A percentile compares a stretch with the other conserved stretches of the same genome.
Evolutionary conservation across 2,888 invertebrate genomes (phyloP).

Genomic region (Neria commutata): DNA sequence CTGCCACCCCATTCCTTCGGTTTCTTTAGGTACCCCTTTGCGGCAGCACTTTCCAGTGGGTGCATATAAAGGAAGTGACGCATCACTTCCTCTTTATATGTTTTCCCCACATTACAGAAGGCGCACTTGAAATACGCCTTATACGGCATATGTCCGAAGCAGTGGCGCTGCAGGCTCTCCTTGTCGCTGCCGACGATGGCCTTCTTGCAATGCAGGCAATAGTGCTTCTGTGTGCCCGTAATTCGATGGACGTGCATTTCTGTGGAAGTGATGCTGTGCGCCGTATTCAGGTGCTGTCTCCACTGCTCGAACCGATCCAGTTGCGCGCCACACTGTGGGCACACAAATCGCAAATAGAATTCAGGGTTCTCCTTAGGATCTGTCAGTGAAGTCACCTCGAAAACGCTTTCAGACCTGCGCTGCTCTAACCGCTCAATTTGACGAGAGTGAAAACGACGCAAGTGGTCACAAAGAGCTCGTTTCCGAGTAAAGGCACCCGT

Average conservation of each 20-base stretch:
- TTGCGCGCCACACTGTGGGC: not conserved
- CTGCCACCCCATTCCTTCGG: constrained; percentile 32
- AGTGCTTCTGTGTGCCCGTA: not conserved
- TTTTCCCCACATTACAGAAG: constrained; percentile 24
- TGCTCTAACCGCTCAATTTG: constrained; percentile 33
- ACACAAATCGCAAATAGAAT: constrained; percentile 30
- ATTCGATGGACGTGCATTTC: not conserved
- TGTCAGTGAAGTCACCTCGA: constrained; percentile 22
- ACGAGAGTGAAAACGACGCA: constrained; percentile 20
- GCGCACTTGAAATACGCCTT: constrained; percentile 29
- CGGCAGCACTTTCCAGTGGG: constrained; percentile 20
- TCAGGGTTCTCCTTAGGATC: constrained; percentile 27
- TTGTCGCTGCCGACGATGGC: not conserved
- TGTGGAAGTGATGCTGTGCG: not conserved
- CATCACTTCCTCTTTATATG: constrained; percentile 31
- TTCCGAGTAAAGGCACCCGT: constrained; percentile 43
- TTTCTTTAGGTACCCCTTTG: constrained; percentile 21
- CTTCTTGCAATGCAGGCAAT: not conserved
- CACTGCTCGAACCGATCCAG: not conserved
- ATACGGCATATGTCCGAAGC: constrained; percentile 4
- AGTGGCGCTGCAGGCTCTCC: not conserved
- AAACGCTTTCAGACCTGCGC: too few relatives aligned
- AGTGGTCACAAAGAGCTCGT: constrained; percentile 42
- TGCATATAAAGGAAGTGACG: constrained; percentile 28
- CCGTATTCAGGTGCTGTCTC: not conserved